phyloP scores from a whole-genome alignment of 2,113 vertebrate genomes.

The Penelope pileata region DNA sequence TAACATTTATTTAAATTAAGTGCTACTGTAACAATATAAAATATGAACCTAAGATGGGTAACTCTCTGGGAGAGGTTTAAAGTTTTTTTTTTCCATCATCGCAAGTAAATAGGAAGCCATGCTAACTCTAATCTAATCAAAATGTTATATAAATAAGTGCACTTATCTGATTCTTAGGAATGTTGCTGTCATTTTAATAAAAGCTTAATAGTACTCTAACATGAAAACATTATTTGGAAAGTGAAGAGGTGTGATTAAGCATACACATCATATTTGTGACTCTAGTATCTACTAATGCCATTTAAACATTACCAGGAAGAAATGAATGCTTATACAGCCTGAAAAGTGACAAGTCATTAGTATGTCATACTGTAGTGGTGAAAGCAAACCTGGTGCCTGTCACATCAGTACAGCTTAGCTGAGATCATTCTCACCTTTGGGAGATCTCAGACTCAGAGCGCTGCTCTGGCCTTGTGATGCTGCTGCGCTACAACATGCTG shows the following conservation, averaged over 20 bases:
- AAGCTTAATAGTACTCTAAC: constrained; percentile 37
- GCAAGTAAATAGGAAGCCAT: constrained; percentile 5
- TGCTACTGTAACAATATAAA: background rate
- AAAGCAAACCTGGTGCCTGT: background rate
- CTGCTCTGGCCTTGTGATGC: background rate
- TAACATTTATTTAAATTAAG: background rate
- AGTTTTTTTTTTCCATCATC: background rate
- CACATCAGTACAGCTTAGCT: background rate
- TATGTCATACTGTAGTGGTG: background rate
- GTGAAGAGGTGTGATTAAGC: background rate
- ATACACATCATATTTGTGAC: constrained; percentile 8
- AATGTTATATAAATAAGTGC: constrained; percentile 26
- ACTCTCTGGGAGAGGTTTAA: background rate
- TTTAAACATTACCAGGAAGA: constrained; percentile 25
- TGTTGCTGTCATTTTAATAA: constrained; percentile 50
- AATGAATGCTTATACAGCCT: constrained; percentile 15
- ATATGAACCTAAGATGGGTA: background rate
- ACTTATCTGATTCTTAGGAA: constrained; percentile 6
- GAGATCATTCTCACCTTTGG: background rate
- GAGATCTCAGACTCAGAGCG: background rate
- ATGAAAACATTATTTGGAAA: constrained; percentile 52
- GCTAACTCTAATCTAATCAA: constrained; percentile 38
- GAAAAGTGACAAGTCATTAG: background rate
- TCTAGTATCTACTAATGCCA: background rate
- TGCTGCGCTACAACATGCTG: background rate